A percentile compares a stretch with the other conserved stretches of the same genome.
Conservation (phyloP, 2,888 invertebrate genomes). For the Cryptophagus acutangulus region DNA sequence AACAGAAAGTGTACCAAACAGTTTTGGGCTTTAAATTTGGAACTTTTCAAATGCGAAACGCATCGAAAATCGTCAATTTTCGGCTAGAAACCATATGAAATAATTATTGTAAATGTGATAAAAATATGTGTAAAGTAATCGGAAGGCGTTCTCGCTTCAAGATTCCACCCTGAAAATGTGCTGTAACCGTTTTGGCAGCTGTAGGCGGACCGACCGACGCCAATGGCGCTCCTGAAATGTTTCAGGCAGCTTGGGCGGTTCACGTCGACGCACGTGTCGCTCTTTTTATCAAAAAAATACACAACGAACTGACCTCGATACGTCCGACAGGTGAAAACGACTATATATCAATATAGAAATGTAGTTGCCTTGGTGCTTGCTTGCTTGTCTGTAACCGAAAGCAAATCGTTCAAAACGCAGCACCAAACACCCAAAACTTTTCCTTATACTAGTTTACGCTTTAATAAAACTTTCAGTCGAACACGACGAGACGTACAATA, state of each 20-base stretch:
- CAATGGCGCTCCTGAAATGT: slow-evolving; percentile 43
- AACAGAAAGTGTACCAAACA: slow-evolving; percentile 45
- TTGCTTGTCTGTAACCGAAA: too few species aligned
- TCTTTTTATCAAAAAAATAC: slow-evolving; percentile 31
- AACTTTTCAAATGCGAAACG: slow-evolving; percentile 11
- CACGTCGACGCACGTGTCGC: slow-evolving; percentile 43
- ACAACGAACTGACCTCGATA: slow-evolving; percentile 27
- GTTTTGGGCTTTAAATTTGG: slow-evolving; percentile 34
- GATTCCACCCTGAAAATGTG: slow-evolving; percentile 41
- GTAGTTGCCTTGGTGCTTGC: too few species aligned
- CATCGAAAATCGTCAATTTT: slow-evolving; percentile 16
- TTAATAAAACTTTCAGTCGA: too few species aligned
- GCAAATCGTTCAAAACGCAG: too few species aligned
- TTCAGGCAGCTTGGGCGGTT: slow-evolving; percentile 40
- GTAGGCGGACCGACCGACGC: slow-evolving; percentile 46
- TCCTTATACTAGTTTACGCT: too few species aligned
- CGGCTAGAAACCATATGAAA: slow-evolving; percentile 23
- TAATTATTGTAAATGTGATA: slow-evolving; percentile 25
- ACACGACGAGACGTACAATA: too few species aligned
- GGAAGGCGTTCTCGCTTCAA: slow-evolving; percentile 39
- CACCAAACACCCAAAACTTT: too few species aligned
- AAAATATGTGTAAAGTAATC: slow-evolving; percentile 31
- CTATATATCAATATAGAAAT: slow-evolving; percentile 27
- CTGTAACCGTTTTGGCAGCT: slow-evolving; percentile 32
- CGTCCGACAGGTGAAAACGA: slow-evolving; percentile 35